Conservation (phyloP, 2,113 vertebrate genomes). For the Heterotilapia buettikoferi region DNA sequence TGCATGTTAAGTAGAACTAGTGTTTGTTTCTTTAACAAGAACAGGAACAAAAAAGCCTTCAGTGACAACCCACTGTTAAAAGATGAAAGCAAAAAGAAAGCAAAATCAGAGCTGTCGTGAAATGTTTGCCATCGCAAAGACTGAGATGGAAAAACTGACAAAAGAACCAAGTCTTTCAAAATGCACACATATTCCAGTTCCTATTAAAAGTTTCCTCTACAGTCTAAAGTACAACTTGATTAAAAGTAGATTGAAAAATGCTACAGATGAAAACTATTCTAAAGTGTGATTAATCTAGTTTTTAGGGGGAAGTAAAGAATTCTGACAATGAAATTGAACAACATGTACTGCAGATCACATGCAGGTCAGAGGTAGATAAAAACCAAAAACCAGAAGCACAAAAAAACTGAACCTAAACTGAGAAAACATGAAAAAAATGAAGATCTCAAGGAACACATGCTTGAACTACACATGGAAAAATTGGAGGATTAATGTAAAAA, state of each 20-base stretch:
- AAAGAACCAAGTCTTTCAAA: neutral
- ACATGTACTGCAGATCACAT: neutral
- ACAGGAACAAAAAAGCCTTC: neutral
- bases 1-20: neutral
- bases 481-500: neutral
- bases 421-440: neutral
- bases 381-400: neutral
- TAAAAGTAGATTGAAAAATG: neutral
- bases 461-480: neutral
- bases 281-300: neutral
- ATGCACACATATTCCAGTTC: neutral
- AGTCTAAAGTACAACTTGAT: neutral
- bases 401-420: neutral
- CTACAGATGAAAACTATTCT: neutral
- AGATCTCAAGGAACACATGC: neutral
- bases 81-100: neutral
- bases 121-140: neutral
- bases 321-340: neutral
- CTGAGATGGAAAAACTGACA: neutral
- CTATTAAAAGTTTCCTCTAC: accelerated
- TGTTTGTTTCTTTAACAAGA: neutral
- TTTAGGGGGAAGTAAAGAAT: neutral
- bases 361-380: neutral
- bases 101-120: neutral
- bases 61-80: neutral